Base-by-base conservation (phyloP, 2,113 vertebrate species). In the Aldabrachelys gigantea region DNA sequence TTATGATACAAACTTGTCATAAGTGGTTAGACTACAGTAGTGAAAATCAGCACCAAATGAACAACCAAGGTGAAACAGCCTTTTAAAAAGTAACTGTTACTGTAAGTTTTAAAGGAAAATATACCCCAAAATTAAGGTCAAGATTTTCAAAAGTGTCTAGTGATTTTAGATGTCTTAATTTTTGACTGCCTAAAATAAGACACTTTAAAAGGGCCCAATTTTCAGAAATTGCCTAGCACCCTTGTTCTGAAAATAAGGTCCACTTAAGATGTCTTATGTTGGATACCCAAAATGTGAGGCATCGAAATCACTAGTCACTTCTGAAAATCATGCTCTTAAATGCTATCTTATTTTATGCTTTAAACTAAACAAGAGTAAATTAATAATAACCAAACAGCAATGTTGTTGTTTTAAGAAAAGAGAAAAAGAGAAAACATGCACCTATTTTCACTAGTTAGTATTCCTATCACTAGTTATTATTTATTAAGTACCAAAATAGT, bases 1-100 rank as follows among this genome's bases (percentile, higher is more conserved):
- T 84, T 95, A 47, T 92, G 87, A 94, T 96, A 89, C 89, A 93
- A 89, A 86, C 89, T 92, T 97, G 97, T 96, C 94, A 76, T 76
- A 93, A 95, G 31, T 85, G 81, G 95, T 97, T 96, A 97, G 89
- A 47, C 5, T 44, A 1, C 29, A 59, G 53, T 92, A 95, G 25
- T 52, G 54, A 44, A 38, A 44, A 27, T 14, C 25, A 22, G 49
- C 27, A 80, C 41, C 75, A 57, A 91, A 92, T 95, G 82, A 96
- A 89, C 86, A 94, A 87, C 79, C 59, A 87, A 95, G 92, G 89
- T 92, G 54, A 85, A 97, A 94, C 79, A 91, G 47, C 2, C 2
- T 95, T 78, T 93, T 83, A 69, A 88, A 88, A 82, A 95, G 75
- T 87, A 75, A 83, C 13, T 38, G 88, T 1, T 87, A 95, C 92